A percentile compares a stretch with the other conserved stretches of the same genome.
Conservation (phyloP, 2,888 invertebrate species). For the Sturmia bella region DNA sequence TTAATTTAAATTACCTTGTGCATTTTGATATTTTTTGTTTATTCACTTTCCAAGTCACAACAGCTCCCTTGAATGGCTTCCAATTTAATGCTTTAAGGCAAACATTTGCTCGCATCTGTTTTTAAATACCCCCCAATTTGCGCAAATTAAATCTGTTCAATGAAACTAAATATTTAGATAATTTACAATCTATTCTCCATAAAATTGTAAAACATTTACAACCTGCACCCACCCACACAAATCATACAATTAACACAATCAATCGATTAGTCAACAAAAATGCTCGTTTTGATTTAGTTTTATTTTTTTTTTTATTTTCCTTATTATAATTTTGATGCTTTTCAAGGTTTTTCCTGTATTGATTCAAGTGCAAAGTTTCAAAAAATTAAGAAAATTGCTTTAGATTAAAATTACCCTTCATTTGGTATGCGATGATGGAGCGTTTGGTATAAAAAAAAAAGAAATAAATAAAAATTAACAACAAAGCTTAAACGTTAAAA, state of each 20-base stretch:
- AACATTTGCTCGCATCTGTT: too few species aligned
- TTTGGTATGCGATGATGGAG: not conserved
- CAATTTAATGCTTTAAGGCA: too few species aligned
- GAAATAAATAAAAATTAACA: not conserved
- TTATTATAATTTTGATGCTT: constrained; percentile 32
- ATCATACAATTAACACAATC: constrained; percentile 46
- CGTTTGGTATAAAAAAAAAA: constrained; percentile 6
- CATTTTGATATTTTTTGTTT: too few species aligned
- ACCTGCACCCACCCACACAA: constrained; percentile 38
- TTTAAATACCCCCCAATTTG: not conserved
- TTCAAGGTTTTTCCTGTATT: constrained; percentile 62
- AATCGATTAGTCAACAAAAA: constrained; percentile 18
- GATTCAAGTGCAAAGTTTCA: constrained; percentile 56
- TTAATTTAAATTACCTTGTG: too few species aligned
- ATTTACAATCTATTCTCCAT: constrained; percentile 10
- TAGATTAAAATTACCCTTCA: constrained; percentile 32
- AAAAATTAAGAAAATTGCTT: constrained; percentile 2
- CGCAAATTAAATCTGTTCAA: not conserved
- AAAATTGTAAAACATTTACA: constrained; percentile 3
- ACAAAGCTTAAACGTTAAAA: constrained; percentile 3
- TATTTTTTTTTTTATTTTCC: not conserved
- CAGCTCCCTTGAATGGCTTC: too few species aligned
- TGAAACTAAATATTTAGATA: constrained; percentile 5
- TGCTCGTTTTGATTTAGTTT: constrained; percentile 27
- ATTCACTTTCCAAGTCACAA: too few species aligned